Evolutionary conservation across 2,888 invertebrate species (phyloP).

Genomic region (Himalopsyche japonica): DNA sequence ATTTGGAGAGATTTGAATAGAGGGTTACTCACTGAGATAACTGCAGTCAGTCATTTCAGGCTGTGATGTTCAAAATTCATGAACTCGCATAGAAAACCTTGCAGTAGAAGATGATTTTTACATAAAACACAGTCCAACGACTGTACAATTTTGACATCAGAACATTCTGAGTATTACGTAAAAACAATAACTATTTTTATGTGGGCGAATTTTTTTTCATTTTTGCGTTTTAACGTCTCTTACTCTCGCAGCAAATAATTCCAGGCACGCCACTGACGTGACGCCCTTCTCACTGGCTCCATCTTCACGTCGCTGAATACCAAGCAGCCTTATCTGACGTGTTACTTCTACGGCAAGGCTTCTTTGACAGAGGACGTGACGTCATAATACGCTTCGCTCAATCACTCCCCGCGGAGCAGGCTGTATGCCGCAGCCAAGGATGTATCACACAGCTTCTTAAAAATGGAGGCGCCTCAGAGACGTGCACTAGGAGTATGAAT

Average conservation of each 20-base stretch:
- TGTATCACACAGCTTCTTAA: neutral
- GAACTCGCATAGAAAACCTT: no score
- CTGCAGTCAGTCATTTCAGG: no score
- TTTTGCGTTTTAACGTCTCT: neutral
- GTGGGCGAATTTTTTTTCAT: neutral
- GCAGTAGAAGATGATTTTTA: no score
- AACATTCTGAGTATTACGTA: neutral
- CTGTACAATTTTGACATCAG: no score
- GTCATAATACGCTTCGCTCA: constrained; percentile 28
- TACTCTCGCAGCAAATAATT: neutral
- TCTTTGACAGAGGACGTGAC: constrained; percentile 32
- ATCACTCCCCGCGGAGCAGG: constrained; percentile 19
- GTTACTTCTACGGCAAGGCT: neutral
- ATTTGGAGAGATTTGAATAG: no score
- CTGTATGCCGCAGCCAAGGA: neutral
- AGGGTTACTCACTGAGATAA: no score
- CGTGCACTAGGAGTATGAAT: neutral
- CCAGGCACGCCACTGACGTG: neutral
- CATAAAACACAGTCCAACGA: no score
- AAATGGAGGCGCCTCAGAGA: neutral
- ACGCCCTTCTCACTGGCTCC: neutral
- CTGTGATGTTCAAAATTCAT: no score
- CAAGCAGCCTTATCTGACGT: constrained; percentile 8
- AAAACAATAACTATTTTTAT: neutral
- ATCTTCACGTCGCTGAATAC: constrained; percentile 13